A percentile compares a stretch with the other conserved stretches of the same genome.
phyloP scores from a whole-genome alignment of 2,888 invertebrate genomes.

The Microchrysa polita region DNA sequence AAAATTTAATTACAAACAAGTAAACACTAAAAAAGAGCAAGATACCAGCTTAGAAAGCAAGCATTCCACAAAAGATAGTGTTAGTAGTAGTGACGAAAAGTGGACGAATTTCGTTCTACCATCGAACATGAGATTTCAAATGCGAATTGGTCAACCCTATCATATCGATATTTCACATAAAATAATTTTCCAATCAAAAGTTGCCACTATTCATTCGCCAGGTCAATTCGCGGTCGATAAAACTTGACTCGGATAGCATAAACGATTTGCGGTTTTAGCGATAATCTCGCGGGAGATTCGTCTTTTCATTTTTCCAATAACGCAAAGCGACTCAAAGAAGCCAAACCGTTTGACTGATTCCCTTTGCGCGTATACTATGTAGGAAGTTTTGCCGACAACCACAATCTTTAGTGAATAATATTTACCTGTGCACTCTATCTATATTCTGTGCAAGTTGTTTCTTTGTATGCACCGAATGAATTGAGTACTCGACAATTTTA shows the following conservation, averaged over 20 bases:
- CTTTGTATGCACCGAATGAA: not conserved
- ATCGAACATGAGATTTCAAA: not conserved
- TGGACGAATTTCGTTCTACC: too few species aligned
- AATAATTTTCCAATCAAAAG: not conserved
- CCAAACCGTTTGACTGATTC: not conserved
- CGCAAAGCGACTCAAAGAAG: not conserved
- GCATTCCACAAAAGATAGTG: too few species aligned
- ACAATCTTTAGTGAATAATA: not conserved
- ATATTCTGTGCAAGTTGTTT: not conserved
- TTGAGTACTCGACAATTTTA: not conserved
- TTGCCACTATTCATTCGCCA: not conserved
- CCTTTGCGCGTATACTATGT: not conserved
- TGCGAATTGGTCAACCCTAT: not conserved
- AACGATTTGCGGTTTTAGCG: slow-evolving; percentile 6
- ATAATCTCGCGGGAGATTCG: slow-evolving; percentile 1
- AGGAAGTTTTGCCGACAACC: not conserved
- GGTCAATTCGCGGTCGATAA: not conserved
- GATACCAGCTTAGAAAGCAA: too few species aligned
- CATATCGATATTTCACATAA: not conserved
- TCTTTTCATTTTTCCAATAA: not conserved
- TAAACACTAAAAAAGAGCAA: too few species aligned
- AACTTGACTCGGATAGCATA: not conserved
- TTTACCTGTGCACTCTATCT: not conserved
- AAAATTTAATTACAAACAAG: too few species aligned
- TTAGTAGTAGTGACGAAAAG: too few species aligned